Conservation (phyloP, 1,140 invertebrate species). For the Rhynchophorus ferrugineus region DNA sequence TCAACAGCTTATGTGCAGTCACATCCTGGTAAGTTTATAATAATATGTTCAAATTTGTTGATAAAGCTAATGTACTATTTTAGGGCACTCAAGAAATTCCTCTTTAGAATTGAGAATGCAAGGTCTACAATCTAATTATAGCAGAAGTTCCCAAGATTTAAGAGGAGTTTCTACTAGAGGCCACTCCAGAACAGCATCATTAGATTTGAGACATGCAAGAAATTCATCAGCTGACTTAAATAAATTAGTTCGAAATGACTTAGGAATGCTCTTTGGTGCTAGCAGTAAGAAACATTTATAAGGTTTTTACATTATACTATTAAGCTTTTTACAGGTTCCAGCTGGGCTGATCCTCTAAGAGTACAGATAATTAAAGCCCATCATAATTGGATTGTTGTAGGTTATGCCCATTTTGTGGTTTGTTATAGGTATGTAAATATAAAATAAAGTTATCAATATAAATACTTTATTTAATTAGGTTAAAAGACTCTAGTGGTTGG, state of each 20-base stretch:
- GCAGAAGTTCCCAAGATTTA: constrained; percentile 41
- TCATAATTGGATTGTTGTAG: constrained; percentile 96
- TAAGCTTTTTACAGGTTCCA: constrained; percentile 46
- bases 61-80: not conserved
- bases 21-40: constrained; percentile 21
- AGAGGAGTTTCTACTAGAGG: constrained; percentile 54
- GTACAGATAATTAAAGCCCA: constrained; percentile 94
- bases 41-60: not conserved
- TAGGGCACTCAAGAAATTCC: constrained; percentile 52
- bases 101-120: constrained; percentile 65
- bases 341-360: constrained; percentile 75
- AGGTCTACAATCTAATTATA: constrained; percentile 35
- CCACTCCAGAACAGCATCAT: constrained; percentile 75
- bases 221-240: constrained; percentile 73
- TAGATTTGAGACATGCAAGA: constrained; percentile 70
- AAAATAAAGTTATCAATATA: too few species aligned
- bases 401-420: constrained; percentile 91
- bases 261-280: constrained; percentile 58
- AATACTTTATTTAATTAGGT: too few species aligned
- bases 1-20: constrained; percentile 5
- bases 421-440: constrained; percentile 68
- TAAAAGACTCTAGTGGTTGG: constrained; percentile 95
- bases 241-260: constrained; percentile 64
- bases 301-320: not conserved
- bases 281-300: constrained; percentile 45